These are phyloP conservation scores for Sesia bembeciformis DNA, from an alignment of 2,888 invertebrate species.

Conservation along the genomic window DNA sequence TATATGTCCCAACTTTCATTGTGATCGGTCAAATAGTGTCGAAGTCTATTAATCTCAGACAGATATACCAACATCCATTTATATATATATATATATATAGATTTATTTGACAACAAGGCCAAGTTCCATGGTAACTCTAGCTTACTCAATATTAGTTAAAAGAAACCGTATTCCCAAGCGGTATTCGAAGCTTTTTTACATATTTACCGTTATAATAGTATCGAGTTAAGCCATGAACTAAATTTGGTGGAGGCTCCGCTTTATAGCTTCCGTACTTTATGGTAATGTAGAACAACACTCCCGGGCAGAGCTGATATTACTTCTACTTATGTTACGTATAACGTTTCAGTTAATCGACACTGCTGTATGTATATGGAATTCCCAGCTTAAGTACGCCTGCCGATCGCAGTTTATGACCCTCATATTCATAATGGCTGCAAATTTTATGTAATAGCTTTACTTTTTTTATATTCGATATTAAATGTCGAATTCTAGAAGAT, in stretches of 20 bases:
- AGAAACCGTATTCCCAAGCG: too few relatives aligned
- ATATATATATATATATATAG: too few relatives aligned
- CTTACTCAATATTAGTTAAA: too few relatives aligned
- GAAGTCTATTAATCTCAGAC: too few relatives aligned
- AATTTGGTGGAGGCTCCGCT: constrained; percentile 39
- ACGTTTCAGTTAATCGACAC: constrained; percentile 9
- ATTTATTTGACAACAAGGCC: too few relatives aligned
- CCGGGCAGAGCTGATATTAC: not conserved
- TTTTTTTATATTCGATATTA: not conserved
- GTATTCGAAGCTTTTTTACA: too few relatives aligned
- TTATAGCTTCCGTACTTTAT: constrained; percentile 59
- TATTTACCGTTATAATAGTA: constrained; percentile 22
- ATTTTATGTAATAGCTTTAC: not conserved
- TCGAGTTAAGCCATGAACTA: constrained; percentile 36
- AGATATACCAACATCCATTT: too few relatives aligned
- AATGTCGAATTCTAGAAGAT: not conserved
- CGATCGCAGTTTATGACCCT: not conserved
- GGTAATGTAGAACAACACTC: constrained; percentile 32
- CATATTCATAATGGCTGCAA: not conserved
- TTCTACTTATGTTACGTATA: constrained; percentile 1
- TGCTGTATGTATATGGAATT: not conserved
- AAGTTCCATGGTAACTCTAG: too few relatives aligned
- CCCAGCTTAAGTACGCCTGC: not conserved
- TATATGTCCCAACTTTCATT: too few relatives aligned
- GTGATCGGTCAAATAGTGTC: too few relatives aligned